phyloP scores from a whole-genome alignment of 2,797 vertebrate species.

The Lates japonicus region DNA sequence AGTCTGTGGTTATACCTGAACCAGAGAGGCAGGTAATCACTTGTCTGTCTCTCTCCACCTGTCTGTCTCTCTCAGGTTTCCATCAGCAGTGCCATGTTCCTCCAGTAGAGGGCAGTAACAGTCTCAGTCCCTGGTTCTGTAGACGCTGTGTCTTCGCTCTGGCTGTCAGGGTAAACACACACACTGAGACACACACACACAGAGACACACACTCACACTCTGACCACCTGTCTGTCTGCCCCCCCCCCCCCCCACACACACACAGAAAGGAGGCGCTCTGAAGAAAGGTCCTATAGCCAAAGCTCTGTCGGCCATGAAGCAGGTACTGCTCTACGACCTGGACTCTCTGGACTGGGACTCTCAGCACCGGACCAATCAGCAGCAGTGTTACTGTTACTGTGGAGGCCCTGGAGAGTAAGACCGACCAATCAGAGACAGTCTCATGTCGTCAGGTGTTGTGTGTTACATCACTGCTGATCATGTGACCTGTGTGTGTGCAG shows the following conservation, averaged over 20 bases:
- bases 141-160: slow-evolving; percentile 96
- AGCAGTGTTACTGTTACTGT: slow-evolving; percentile 98
- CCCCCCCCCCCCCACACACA: background rate
- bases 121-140: slow-evolving; percentile 92
- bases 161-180: slow-evolving; percentile 90
- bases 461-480: background rate
- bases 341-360: slow-evolving; percentile 96
- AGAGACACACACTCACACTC: no score
- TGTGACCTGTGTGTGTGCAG: slow-evolving; percentile 40
- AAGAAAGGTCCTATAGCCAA: slow-evolving; percentile 94
- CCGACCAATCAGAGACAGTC: background rate
- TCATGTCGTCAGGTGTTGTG: background rate
- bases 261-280: slow-evolving; percentile 95
- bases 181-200: slow-evolving; percentile 5
- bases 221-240: background rate
- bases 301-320: slow-evolving; percentile 93
- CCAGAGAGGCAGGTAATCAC: no score
- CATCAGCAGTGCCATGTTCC: slow-evolving; percentile 96
- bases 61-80: slow-evolving; percentile 85
- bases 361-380: slow-evolving; percentile 95
- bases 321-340: slow-evolving; percentile 92
- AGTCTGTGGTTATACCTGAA: no score
- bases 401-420: slow-evolving; percentile 96
- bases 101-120: slow-evolving; percentile 83
- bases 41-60: no score